Evolutionary conservation across 2,888 invertebrate species (phyloP), one percentile per base, ranked within the genome.

Genomic region (Drosophila affinis): DNA sequence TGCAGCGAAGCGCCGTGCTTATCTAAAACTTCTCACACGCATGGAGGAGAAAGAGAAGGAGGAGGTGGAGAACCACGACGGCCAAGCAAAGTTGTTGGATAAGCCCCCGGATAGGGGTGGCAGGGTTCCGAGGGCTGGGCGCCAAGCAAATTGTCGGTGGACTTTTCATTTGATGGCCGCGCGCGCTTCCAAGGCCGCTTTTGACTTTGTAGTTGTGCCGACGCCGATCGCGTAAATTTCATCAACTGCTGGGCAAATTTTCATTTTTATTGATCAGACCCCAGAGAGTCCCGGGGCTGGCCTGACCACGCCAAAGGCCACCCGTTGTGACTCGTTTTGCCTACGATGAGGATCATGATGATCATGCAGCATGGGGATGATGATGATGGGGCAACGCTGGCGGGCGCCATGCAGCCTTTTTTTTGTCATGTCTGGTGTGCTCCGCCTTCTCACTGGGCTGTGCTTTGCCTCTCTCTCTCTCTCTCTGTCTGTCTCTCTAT

Each of bases 201-300:
- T 82, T 88, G 85, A 79, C 81, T 88, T 79, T 76, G 77, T 59
- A 77, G 56, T 72, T 77, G 55, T 72, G 87, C 85, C 89, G 89
- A 72, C 81, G 83, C 74, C 75, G 89, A 88, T 88, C 89, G 89
- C 89, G 83, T 89, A 84, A 84, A 84, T 84, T 84, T 84, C 83
- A 84, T 89, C 89, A 84, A 84, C 89, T 89, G 89, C 88, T 88
- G 88, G 75, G 89, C 88, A 87, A 89, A 89, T 85, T 85, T 88
- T 89, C 71, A 78, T 74, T 81, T 89, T 84, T 84, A 84, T 84
- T 84, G 89, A 89, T 85, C 89, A 72, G 68, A 88, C 67, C 52
- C 39, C 39, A 39, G 53, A n/a, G 51, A 34, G 39, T 39, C 12
- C 18, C 21, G 44, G 17, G 47, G 24, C 24, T 47, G 61, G 67